Conservation (phyloP, 2,888 invertebrate genomes). For the Bruchidius siliquastri region DNA sequence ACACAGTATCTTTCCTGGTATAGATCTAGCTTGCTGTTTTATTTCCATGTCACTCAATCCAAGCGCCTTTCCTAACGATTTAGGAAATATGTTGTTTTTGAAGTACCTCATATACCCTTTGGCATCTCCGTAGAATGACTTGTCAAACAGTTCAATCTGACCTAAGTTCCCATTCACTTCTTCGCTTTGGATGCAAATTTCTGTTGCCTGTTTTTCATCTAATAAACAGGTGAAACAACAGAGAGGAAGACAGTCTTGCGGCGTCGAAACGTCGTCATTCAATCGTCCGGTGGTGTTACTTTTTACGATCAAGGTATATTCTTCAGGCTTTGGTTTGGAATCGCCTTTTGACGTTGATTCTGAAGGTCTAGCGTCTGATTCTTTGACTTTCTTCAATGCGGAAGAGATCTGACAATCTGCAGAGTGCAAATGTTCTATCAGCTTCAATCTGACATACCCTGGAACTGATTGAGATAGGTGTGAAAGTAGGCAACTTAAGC, state of each 20-base stretch:
- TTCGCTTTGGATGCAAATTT: slow-evolving; percentile 33
- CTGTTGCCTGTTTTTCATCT: slow-evolving; percentile 28
- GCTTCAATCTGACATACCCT: not conserved
- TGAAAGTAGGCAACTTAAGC: too few species aligned
- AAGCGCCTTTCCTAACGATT: slow-evolving; percentile 56
- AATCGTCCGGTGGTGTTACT: not conserved
- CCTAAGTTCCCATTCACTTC: slow-evolving; percentile 10
- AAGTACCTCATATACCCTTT: slow-evolving; percentile 66
- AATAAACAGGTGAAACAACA: not conserved
- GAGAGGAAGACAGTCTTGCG: not conserved
- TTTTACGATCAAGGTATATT: not conserved
- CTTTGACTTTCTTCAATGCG: not conserved
- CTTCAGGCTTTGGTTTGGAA: not conserved
- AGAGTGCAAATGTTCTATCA: not conserved
- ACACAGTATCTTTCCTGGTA: slow-evolving; percentile 66
- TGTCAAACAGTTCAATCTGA: slow-evolving; percentile 32
- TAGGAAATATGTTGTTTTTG: slow-evolving; percentile 56
- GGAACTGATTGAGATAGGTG: too few species aligned
- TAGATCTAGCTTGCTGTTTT: slow-evolving; percentile 55
- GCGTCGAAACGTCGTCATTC: not conserved
- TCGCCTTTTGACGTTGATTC: not conserved
- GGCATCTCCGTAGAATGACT: slow-evolving; percentile 58
- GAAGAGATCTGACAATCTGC: not conserved
- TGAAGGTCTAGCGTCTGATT: not conserved
- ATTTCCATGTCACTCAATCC: slow-evolving; percentile 54